phyloP scores from a whole-genome alignment of 2,797 vertebrate species.

The Catamblyrhynchus diadema region DNA sequence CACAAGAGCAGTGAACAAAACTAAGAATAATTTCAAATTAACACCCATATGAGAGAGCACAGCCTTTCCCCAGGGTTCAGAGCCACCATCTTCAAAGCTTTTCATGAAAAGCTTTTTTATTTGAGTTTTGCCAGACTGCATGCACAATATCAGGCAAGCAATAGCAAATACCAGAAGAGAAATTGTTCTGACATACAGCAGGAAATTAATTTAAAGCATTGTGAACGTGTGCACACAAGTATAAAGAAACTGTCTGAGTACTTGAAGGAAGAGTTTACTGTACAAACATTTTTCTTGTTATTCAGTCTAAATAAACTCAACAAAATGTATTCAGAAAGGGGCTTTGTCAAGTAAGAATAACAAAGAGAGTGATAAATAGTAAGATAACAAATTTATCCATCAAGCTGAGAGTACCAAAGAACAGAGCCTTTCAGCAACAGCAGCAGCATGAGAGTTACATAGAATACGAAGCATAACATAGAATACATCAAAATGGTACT shows the following conservation, averaged over 20 bases:
- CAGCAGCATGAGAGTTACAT: not conserved
- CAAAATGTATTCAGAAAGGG: not conserved
- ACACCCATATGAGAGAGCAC: not conserved
- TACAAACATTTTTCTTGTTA: slow-evolving; percentile 14
- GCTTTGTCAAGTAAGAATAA: not conserved
- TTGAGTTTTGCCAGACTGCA: not conserved
- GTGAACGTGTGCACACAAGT: not conserved
- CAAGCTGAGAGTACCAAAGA: not conserved
- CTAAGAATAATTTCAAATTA: not conserved
- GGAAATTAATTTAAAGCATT: not conserved
- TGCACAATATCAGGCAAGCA: not conserved
- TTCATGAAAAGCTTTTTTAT: not conserved
- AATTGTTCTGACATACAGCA: not conserved
- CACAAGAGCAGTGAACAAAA: not conserved
- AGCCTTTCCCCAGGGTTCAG: not conserved
- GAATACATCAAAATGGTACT: not conserved
- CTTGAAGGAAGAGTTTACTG: slow-evolving; percentile 6
- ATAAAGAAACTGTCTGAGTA: not conserved
- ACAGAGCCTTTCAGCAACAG: not conserved
- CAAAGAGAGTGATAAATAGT: not conserved
- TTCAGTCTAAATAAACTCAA: not conserved
- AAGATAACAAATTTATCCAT: not conserved
- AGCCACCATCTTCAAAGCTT: not conserved
- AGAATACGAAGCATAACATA: not conserved
- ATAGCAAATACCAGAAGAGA: not conserved